Percentiles rank a stretch among this genome's conserved stretches.
Conservation (phyloP, 2,888 invertebrate species). For the Chaitophorus viminalis region DNA sequence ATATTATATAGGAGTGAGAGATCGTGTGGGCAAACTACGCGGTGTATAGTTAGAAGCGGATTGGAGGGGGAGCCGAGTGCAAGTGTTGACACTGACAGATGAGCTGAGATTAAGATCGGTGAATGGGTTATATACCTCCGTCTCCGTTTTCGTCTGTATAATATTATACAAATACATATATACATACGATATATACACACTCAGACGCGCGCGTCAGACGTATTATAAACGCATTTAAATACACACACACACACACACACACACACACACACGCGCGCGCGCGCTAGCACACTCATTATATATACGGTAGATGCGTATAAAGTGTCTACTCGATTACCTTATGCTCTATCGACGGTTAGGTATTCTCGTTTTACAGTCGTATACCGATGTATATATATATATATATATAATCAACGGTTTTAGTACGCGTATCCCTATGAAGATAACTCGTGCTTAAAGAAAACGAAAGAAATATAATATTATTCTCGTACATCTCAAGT, state of each 20-base stretch:
- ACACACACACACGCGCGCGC: no score
- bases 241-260: background rate
- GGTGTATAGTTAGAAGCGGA: background rate
- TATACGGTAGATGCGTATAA: background rate
- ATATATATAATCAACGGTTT: background rate
- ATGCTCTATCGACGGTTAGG: conserved; percentile 30
- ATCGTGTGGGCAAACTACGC: conserved; percentile 18
- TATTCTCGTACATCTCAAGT: no score
- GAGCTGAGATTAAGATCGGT: conserved; percentile 59
- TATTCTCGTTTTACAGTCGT: background rate
- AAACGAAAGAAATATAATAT: no score
- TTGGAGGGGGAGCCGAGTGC: background rate
- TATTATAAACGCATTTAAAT: conserved; percentile 48
- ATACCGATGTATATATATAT: background rate
- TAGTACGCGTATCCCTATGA: background rate
- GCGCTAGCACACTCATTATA: background rate
- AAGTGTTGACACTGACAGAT: conserved; percentile 62
- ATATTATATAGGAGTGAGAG: background rate
- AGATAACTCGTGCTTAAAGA: no score
- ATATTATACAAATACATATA: no score
- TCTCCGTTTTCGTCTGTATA: conserved; percentile 20
- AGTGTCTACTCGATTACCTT: conserved; percentile 43
- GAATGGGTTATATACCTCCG: conserved; percentile 44
- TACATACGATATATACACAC: background rate
- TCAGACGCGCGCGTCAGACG: background rate